A percentile compares a stretch with the other conserved stretches of the same genome.
These are phyloP conservation scores for Andrena bicolor DNA, from an alignment of 2,888 invertebrate species.

Conservation along the genomic window DNA sequence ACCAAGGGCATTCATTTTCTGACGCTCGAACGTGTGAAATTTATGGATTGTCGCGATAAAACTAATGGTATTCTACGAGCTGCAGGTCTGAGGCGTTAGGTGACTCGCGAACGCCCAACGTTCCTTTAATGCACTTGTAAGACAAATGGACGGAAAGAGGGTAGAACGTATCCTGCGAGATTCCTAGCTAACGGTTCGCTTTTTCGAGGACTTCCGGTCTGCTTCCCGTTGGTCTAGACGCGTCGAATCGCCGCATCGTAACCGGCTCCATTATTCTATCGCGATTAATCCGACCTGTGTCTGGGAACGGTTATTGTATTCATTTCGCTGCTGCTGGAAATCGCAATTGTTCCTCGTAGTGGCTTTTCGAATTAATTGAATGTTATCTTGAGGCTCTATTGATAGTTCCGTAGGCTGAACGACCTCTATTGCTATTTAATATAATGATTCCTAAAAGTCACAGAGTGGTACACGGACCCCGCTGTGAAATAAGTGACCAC, in stretches of 20 bases:
- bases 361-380: not conserved
- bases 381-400: not conserved
- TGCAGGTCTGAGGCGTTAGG: not conserved
- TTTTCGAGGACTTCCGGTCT: conserved; percentile 70
- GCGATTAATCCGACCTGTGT: conserved; percentile 55
- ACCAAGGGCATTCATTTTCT: not conserved
- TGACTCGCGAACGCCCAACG: not conserved
- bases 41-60: not conserved
- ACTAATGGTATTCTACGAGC: not conserved
- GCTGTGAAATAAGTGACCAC: not conserved
- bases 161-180: conserved; percentile 62
- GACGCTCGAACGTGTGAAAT: not conserved
- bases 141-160: conserved; percentile 65
- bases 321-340: conserved; percentile 20
- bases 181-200: conserved; percentile 65
- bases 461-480: no score
- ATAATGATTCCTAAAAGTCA: not conserved
- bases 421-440: not conserved
- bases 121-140: conserved; percentile 25
- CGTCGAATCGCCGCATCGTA: conserved; percentile 8
- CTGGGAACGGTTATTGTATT: conserved; percentile 39
- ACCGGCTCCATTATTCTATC: conserved; percentile 13
- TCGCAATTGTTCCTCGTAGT: not conserved
- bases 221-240: conserved; percentile 40
- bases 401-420: not conserved